Base-by-base conservation (phyloP, 2,888 invertebrate genomes). In the Brenthis ino region DNA sequence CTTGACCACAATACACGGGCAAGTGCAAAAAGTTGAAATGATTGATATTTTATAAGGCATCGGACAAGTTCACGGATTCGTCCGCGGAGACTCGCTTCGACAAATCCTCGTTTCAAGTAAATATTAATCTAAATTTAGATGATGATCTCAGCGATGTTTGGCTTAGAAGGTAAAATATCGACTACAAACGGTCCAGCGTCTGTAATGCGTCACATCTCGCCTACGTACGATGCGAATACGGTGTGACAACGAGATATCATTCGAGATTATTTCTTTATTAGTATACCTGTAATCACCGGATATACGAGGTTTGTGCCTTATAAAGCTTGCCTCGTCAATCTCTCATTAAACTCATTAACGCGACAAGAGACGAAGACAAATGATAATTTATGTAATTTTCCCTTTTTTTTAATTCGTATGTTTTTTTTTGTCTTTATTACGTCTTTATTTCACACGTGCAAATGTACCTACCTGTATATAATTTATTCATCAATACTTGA, bases 91-190 rank as follows among this genome's bases (percentile, higher is more conserved):
- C 66, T 50, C 13, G 64, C 66, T 68, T 57, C 16, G 54, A 33
- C n/a, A 37, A 67, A 63, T 64, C 54, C 55, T 64, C 68, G 64
- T 58, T 69, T 70, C 72, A 75, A 74, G 84, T 85, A 87, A 88
- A 88, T 80, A 86, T 81, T 78, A 75, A 77, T 76, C 80, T 82
- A 84, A 84, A 72, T 84, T 79, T 72, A 82, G 83, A 69, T 67
- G 84, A 74, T 92, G 91, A 92, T 91, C 85, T 92, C 91, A 91
- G 74, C 68, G 74, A 68, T 76, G 64, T 83, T 82, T 78, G 80
- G 83, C 81, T 84, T 81, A 80, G 78, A 80, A 80, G 84, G 82
- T 81, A 85, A 85, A 83, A 81, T 83, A 81, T 81, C 78, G 78
- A 76, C 80, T 78, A 78, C 80, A 84, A 79, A 82, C 80, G 68